Evolutionary conservation across 2,888 invertebrate species (phyloP).

Genomic region (Linyphia triangularis): DNA sequence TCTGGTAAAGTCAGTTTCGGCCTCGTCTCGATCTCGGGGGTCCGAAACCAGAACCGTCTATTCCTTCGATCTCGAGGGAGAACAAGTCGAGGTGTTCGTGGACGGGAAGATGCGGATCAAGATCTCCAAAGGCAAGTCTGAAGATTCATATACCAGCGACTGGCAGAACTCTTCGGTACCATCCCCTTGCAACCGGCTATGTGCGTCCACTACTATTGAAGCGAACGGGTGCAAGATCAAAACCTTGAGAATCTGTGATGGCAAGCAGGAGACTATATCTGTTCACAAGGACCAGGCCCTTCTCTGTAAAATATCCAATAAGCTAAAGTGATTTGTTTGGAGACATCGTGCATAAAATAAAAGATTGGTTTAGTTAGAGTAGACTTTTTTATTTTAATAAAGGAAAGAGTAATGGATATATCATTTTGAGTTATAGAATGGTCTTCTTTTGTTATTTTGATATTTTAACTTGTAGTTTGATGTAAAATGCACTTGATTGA

Average conservation of each 20-base stretch:
- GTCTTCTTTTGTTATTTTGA: too few relatives aligned
- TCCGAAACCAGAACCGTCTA: slow-evolving; percentile 24
- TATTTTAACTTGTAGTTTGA: too few relatives aligned
- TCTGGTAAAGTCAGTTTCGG: neutral
- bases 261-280: slow-evolving; percentile 10
- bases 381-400: too few relatives aligned
- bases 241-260: slow-evolving; percentile 4
- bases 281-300: slow-evolving; percentile 21
- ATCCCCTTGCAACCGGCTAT: neutral
- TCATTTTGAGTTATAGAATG: too few relatives aligned
- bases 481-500: too few relatives aligned
- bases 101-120: neutral
- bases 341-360: too few relatives aligned
- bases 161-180: neutral
- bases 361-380: too few relatives aligned
- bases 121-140: neutral
- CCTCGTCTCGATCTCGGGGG: neutral
- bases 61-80: neutral
- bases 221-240: slow-evolving; percentile 22
- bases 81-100: slow-evolving; percentile 2
- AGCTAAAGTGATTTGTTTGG: too few relatives aligned
- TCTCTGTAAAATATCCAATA: slow-evolving; percentile 16
- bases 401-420: too few relatives aligned
- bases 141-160: neutral
- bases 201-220: slow-evolving; percentile 7